phyloP scores from a whole-genome alignment of 1,140 invertebrate genomes.

The Sipha flava region DNA sequence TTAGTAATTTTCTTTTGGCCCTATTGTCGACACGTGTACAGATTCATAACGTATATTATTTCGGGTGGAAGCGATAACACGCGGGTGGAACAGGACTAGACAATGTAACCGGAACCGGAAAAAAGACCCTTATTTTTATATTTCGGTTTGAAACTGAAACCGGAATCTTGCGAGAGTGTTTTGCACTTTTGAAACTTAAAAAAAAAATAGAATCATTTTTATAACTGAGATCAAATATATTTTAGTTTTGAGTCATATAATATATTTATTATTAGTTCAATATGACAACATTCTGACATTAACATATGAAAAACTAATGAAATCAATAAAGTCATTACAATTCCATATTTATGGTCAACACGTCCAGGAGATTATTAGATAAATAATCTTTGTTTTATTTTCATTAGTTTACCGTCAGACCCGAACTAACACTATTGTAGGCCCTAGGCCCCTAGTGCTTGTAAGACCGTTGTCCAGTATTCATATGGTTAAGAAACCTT shows the following conservation, averaged over 20 bases:
- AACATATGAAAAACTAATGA: too few species aligned
- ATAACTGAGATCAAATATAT: not conserved
- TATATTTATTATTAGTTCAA: too few species aligned
- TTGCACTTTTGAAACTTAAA: not conserved
- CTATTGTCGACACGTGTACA: not conserved
- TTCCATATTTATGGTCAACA: not conserved
- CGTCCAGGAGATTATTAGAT: not conserved
- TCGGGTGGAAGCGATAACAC: not conserved
- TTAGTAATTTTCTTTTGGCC: not conserved
- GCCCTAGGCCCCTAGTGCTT: too few species aligned
- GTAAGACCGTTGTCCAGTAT: too few species aligned
- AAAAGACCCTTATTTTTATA: not conserved
- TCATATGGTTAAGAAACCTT: too few species aligned
- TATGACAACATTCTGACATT: too few species aligned
- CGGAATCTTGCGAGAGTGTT: not conserved
- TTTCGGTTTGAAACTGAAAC: not conserved
- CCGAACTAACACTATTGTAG: too few species aligned
- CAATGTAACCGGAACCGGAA: conserved; percentile 10
- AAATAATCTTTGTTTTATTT: too few species aligned
- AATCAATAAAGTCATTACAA: not conserved
- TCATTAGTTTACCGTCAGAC: too few species aligned
- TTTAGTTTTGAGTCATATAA: too few species aligned
- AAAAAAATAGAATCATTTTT: not conserved
- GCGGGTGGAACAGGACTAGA: not conserved
- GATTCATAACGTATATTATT: not conserved